These are phyloP conservation scores for Hydroisotoma schaefferi DNA, from an alignment of 2,888 invertebrate species.

Conservation along the genomic window DNA sequence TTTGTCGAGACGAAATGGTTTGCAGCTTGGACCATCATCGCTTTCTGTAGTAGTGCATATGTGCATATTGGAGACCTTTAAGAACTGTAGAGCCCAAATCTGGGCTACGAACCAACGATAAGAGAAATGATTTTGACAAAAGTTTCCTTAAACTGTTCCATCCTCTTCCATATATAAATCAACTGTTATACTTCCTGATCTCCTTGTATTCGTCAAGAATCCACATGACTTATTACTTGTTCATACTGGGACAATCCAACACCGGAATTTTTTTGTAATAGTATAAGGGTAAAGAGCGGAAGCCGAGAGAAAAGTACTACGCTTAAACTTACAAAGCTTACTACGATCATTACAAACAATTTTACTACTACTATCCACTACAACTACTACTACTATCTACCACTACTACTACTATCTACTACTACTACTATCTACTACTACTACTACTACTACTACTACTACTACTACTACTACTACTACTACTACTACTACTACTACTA, in stretches of 20 bases:
- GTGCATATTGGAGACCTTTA: too few relatives aligned
- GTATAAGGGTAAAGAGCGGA: conserved; percentile 10
- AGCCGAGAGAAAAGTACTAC: too few relatives aligned
- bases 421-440: conserved; percentile 8
- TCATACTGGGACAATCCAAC: conserved; percentile 13
- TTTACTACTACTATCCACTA: conserved; percentile 18
- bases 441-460: background rate
- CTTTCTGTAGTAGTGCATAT: too few relatives aligned
- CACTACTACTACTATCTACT: conserved; percentile 8
- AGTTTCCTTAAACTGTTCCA: too few relatives aligned
- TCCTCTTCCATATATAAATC: too few relatives aligned
- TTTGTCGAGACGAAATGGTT: background rate
- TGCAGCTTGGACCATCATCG: background rate
- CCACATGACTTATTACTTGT: conserved; percentile 18
- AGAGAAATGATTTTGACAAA: too few relatives aligned
- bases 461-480: background rate
- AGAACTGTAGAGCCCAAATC: too few relatives aligned
- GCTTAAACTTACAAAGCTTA: too few relatives aligned
- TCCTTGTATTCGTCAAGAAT: too few relatives aligned
- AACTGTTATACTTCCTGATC: too few relatives aligned
- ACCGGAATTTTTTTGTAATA: background rate
- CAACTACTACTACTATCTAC: too few relatives aligned
- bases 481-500: background rate
- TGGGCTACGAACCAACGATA: too few relatives aligned
- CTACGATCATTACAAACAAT: conserved; percentile 4